Evolutionary conservation across 1,140 invertebrate species (phyloP), one percentile per base, ranked within the genome.

Genomic region (Tyrophagus putrescentiae): DNA sequence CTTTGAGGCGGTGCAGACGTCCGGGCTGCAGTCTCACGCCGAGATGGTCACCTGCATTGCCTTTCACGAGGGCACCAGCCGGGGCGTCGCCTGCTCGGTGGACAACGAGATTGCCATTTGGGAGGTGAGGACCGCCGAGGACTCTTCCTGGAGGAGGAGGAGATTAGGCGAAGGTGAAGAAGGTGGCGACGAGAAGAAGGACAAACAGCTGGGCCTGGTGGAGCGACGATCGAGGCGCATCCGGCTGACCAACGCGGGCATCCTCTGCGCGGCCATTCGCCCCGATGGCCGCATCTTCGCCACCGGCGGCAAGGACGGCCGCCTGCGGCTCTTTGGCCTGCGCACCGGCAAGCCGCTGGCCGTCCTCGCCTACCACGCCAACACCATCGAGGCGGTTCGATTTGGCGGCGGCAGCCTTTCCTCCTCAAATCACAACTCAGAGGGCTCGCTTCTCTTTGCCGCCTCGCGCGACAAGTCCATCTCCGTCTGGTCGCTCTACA

Each of bases 241-340:
- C 4, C 29, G 9, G n/a, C 18, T 67, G 44, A 65, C 80, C 65
- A 84, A 84, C 70, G 71, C 79, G 5, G 86, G 86, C 41, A 80
- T 81, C 29, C 82, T 80, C 67, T 76, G 76, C 63, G 72, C 86
- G n/a, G 75, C 76, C 62, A 78, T 85, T 48, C 75, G 84, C 58
- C 66, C 72, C 0, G 85, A 88, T 73, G 75, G 79, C 11, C 85
- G 83, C 70, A 79, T 89, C 5, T 80, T 88, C 67, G 79, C 80
- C 23, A 75, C 77, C 25, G 85, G 80, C 33, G 81, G 84, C 23
- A 86, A 82, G 82, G 85, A 89, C 68, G 79, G 80, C 4, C 77
- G 79, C 50, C 75, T 87, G 41, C 73, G 84, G 66, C 76, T 88
- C 63, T 88, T 82, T 70, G 83, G 84, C 4, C 83, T 82, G 79